phyloP scores from a whole-genome alignment of 1,140 invertebrate species.

The Penaeus chinensis region DNA sequence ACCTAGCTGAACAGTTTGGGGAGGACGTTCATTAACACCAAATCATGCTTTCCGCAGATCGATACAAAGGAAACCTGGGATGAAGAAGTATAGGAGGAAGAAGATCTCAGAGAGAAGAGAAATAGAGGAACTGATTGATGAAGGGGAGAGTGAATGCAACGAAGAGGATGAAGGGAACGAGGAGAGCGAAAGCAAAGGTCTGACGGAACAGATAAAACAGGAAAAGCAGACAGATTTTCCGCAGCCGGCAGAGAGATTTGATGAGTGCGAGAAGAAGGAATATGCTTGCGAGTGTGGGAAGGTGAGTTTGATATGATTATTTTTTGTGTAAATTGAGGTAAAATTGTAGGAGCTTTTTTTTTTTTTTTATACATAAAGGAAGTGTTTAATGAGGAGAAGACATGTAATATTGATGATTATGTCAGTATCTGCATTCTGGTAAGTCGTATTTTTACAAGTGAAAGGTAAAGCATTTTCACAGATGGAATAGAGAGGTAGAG shows the following conservation, averaged over 20 bases:
- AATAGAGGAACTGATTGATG: background rate
- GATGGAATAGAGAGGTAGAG: too few relatives aligned
- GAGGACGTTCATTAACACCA: too few relatives aligned
- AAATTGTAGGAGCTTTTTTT: too few relatives aligned
- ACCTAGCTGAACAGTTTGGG: too few relatives aligned
- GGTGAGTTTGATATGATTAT: slow-evolving; percentile 10
- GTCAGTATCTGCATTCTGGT: too few relatives aligned
- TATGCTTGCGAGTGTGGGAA: slow-evolving; percentile 51
- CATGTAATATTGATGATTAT: too few relatives aligned
- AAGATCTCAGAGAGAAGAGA: background rate
- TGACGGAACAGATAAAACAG: slow-evolving; percentile 27
- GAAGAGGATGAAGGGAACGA: background rate
- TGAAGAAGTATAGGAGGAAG: background rate
- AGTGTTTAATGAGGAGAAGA: too few relatives aligned
- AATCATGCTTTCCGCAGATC: too few relatives aligned
- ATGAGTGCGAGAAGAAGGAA: slow-evolving; percentile 39
- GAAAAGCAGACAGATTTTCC: slow-evolving; percentile 22
- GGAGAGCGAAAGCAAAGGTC: slow-evolving; percentile 9
- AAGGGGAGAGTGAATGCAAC: slow-evolving; percentile 1
- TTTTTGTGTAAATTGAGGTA: background rate
- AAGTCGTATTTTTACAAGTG: too few relatives aligned
- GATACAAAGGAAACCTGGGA: too few relatives aligned
- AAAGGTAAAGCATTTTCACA: too few relatives aligned
- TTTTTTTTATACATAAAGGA: too few relatives aligned
- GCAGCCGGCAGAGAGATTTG: slow-evolving; percentile 13